Evolutionary conservation across 1,140 invertebrate species (phyloP).

Genomic region (Thrips palmi): DNA sequence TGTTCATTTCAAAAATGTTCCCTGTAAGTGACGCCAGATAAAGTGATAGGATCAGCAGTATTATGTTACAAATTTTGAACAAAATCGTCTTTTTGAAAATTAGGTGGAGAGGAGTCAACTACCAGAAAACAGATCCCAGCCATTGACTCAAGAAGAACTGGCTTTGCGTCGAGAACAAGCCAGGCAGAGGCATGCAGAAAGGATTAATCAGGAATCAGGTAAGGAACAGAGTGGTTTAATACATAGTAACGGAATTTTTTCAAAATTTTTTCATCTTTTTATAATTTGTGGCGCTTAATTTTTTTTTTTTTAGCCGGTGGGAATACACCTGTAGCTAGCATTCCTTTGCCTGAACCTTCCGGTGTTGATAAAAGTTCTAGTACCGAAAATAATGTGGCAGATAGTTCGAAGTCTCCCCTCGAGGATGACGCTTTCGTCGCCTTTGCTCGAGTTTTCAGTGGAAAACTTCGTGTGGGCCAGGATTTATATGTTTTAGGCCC

Average conservation of each 20-base stretch:
- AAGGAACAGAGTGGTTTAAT: slow-evolving; percentile 2
- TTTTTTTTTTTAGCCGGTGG: too few relatives aligned
- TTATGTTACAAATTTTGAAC: too few relatives aligned
- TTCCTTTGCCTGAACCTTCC: slow-evolving; percentile 1
- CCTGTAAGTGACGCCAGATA: too few relatives aligned
- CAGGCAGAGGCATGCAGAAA: slow-evolving; percentile 37
- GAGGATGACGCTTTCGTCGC: slow-evolving; percentile 72
- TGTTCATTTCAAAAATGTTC: slow-evolving; percentile 94
- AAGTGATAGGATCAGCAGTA: too few relatives aligned
- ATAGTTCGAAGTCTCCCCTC: too few relatives aligned
- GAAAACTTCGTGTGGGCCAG: slow-evolving; percentile 57
- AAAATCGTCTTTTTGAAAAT: too few relatives aligned
- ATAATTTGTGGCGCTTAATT: too few relatives aligned
- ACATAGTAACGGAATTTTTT: too few relatives aligned
- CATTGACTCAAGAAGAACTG: slow-evolving; percentile 59
- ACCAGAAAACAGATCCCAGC: slow-evolving; percentile 51
- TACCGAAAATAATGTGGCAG: slow-evolving; percentile 15
- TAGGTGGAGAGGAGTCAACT: slow-evolving; percentile 38
- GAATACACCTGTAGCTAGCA: too few relatives aligned
- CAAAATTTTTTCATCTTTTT: too few relatives aligned
- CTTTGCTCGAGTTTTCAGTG: slow-evolving; percentile 87
- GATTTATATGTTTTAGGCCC: slow-evolving; percentile 70
- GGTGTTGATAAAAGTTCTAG: neutral
- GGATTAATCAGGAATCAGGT: slow-evolving; percentile 16
- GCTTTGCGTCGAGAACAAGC: slow-evolving; percentile 45